Conservation (phyloP, 2,797 vertebrate species). For the Microcaecilia unicolor region DNA sequence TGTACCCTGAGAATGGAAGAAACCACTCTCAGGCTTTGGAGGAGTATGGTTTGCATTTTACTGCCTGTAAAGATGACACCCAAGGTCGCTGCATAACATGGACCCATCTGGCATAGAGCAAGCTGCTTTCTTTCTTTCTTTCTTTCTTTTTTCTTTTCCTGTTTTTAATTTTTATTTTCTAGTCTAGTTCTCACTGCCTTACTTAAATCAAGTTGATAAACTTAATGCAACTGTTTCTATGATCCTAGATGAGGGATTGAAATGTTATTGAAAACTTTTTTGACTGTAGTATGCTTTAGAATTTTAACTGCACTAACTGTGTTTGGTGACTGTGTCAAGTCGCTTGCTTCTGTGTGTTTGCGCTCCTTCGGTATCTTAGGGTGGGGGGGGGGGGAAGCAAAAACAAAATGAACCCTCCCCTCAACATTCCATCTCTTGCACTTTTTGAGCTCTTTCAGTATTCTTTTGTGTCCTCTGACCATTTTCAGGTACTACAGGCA, state of each 20-base stretch:
- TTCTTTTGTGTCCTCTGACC: slow-evolving; percentile 58
- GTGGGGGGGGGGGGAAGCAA: slow-evolving; percentile 35
- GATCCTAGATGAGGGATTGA: slow-evolving; percentile 49
- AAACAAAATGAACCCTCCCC: slow-evolving; percentile 7
- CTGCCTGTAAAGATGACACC: slow-evolving; percentile 52
- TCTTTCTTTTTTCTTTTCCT: slow-evolving; percentile 43
- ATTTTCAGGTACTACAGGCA: slow-evolving; percentile 69
- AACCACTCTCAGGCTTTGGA: slow-evolving; percentile 59
- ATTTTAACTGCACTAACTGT: slow-evolving; percentile 69
- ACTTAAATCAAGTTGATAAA: slow-evolving; percentile 67
- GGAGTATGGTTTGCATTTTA: slow-evolving; percentile 61
- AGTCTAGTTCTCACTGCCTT: slow-evolving; percentile 78
- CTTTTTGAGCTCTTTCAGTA: slow-evolving; percentile 51
- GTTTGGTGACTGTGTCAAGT: slow-evolving; percentile 69
- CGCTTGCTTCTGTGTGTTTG: slow-evolving; percentile 68
- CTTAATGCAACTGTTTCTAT: slow-evolving; percentile 67
- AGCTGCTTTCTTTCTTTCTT: slow-evolving; percentile 64
- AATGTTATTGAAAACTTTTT: slow-evolving; percentile 54
- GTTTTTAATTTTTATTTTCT: too few relatives aligned
- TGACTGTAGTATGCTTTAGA: slow-evolving; percentile 70
- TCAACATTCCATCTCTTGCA: slow-evolving; percentile 63
- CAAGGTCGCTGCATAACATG: slow-evolving; percentile 45
- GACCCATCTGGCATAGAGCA: slow-evolving; percentile 55
- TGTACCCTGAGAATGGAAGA: slow-evolving; percentile 61
- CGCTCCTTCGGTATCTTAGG: slow-evolving; percentile 62